phyloP scores from a whole-genome alignment of 1,140 invertebrate species.

The Steinernema khuongi region DNA sequence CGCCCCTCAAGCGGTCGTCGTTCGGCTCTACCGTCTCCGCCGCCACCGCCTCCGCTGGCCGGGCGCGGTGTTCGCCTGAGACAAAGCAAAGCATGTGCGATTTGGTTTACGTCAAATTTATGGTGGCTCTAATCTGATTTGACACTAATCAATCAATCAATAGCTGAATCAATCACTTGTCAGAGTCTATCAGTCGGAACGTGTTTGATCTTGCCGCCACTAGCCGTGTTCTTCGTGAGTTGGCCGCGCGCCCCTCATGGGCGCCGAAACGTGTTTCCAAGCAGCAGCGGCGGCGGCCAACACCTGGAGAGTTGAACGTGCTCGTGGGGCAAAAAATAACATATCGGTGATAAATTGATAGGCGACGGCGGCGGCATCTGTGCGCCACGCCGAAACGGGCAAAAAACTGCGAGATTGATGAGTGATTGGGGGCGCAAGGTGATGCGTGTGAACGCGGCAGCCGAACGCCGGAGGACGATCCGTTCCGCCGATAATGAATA shows the following conservation, averaged over 20 bases:
- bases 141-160: conserved; percentile 17
- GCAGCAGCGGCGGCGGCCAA: not conserved
- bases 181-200: conserved; percentile 12
- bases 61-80: conserved; percentile 1
- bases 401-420: conserved; percentile 15
- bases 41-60: not conserved
- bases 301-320: conserved; percentile 5
- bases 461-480: not conserved
- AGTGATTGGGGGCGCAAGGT: not conserved
- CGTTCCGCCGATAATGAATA: conserved; percentile 11
- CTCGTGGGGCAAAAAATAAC: conserved; percentile 2
- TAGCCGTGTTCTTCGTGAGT: conserved; percentile 7
- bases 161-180: conserved; percentile 17
- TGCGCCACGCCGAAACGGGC: conserved; percentile 4
- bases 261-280: conserved; percentile 9
- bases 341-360: conserved; percentile 17
- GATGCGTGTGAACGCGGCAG: not conserved
- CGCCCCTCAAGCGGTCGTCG: not conserved
- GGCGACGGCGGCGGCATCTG: not conserved
- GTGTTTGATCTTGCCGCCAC: conserved; percentile 7
- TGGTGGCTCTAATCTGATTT: conserved; percentile 16
- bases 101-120: conserved; percentile 12
- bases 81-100: conserved; percentile 16
- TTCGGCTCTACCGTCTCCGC: not conserved
- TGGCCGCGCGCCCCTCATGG: conserved; percentile 5